Conservation (phyloP, 2,888 invertebrate genomes). For the Hymenopus coronatus region DNA sequence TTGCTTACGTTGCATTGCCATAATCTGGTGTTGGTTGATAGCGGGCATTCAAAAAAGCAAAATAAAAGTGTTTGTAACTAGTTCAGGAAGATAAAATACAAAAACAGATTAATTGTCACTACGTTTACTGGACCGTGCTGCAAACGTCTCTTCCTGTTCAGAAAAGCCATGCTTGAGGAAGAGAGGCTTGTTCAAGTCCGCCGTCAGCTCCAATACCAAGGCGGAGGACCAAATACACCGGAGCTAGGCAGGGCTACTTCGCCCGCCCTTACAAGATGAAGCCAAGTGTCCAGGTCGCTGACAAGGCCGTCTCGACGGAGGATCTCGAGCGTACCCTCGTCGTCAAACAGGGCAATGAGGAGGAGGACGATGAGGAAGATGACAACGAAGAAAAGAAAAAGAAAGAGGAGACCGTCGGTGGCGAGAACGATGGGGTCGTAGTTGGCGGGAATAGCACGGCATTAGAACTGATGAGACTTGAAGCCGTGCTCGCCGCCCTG, state of each 20-base stretch:
- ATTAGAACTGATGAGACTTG: conserved; percentile 61
- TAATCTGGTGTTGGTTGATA: neutral
- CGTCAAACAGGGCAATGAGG: conserved; percentile 3
- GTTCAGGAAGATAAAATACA: neutral
- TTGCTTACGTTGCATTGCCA: neutral
- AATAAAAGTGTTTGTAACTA: too few species aligned
- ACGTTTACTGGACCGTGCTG: neutral
- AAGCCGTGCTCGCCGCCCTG: conserved; percentile 67
- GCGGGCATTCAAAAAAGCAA: neutral
- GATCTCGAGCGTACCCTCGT: conserved; percentile 42
- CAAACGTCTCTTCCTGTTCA: neutral
- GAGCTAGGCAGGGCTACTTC: neutral
- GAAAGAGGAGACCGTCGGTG: neutral
- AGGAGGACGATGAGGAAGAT: conserved; percentile 9
- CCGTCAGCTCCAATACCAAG: neutral
- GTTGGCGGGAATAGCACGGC: conserved; percentile 45
- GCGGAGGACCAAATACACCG: neutral
- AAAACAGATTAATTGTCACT: neutral
- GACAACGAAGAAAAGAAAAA: conserved; percentile 13
- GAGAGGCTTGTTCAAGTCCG: neutral
- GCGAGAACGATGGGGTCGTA: conserved; percentile 26
- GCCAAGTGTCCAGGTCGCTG: conserved; percentile 51
- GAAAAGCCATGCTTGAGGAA: neutral
- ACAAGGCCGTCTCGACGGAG: conserved; percentile 71
- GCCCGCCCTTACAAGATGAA: conserved; percentile 24